Base-by-base conservation (phyloP, 2,797 vertebrate species). In the Rachycentron canadum region DNA sequence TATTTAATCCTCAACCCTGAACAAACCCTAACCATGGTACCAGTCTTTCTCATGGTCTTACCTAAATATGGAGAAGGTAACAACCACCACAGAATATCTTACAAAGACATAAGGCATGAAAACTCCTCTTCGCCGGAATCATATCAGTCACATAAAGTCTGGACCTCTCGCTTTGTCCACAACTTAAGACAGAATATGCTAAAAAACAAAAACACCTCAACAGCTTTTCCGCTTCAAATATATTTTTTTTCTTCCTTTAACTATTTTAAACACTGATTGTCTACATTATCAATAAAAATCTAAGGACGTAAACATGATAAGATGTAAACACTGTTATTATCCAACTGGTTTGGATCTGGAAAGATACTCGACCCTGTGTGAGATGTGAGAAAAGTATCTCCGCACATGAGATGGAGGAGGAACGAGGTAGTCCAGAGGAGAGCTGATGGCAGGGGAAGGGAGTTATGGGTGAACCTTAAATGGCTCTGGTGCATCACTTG, bases 221-320 rank as follows among this genome's bases (percentile, higher is more conserved):
- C 66, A 56, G 62, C n/a, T n/a, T 28, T 69, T 68, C 53, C 43
- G 58, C 71, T 45, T 41, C n/a, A 58, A 73, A 59, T 50, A 21
- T 16, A 61, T 69, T 78, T 57, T 62, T 62, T 45, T 32, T 32
- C 32, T 55, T 65, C 57, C 43, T 69, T 23, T 21, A 38, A 64
- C 77, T 52, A 45, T 26, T 85, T 88, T 40, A 57, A 93, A 92
- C 91, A 93, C 85, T 94, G 93, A 94, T 94, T 94, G 93, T 94
- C 93, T 94, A 94, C 84, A 58, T 89, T 84, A 84, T 89, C 78
- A 60, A 86, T 88, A 91, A 60, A 90, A 90, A 82, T 61, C 83
- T 75, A 87, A 62, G 45, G 70, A 83, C 36, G 84, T 88, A 89
- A 93, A 88, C 85, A 69, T 74, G 86, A 84, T 14, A 61, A 53